A percentile compares a stretch with the other conserved stretches of the same genome.
These are phyloP conservation scores for Mythimna impura DNA, from an alignment of 2,888 invertebrate species.

Conservation along the genomic window DNA sequence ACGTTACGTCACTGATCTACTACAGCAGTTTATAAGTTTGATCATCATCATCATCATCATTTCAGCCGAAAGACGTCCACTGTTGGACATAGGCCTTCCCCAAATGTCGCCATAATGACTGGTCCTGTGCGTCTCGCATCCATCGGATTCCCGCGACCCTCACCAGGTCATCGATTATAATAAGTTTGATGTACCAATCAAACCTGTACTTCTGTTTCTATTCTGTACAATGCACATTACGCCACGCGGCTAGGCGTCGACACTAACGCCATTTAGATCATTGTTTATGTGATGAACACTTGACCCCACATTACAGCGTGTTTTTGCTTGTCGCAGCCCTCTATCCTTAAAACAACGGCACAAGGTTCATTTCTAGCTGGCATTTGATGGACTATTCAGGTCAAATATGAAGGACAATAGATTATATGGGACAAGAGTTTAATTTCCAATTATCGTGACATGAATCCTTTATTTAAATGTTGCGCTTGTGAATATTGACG, in stretches of 20 bases:
- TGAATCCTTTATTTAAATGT: constrained; percentile 44
- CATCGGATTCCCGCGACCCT: no score
- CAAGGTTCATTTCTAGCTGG: constrained; percentile 34
- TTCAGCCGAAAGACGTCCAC: no score
- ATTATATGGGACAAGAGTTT: constrained; percentile 57
- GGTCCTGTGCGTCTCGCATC: no score
- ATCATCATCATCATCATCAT: no score
- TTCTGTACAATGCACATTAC: constrained; percentile 24
- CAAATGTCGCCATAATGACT: no score
- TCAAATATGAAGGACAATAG: constrained; percentile 61
- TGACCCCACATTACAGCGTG: constrained; percentile 60
- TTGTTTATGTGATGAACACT: constrained; percentile 71
- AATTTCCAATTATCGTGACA: constrained; percentile 62
- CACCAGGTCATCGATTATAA: no score
- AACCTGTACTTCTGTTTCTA: constrained; percentile 13
- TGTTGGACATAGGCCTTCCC: no score
- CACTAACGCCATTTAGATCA: constrained; percentile 72
- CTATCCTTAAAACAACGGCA: constrained; percentile 20
- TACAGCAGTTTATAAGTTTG: neutral
- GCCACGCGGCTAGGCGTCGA: constrained; percentile 57
- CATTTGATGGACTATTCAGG: constrained; percentile 56
- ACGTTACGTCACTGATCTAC: no score
- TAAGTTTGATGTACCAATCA: neutral
- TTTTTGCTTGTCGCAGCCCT: constrained; percentile 35
- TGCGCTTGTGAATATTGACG: constrained; percentile 33